phyloP scores from a whole-genome alignment of 1,140 invertebrate species.

The Magallana gigas region DNA sequence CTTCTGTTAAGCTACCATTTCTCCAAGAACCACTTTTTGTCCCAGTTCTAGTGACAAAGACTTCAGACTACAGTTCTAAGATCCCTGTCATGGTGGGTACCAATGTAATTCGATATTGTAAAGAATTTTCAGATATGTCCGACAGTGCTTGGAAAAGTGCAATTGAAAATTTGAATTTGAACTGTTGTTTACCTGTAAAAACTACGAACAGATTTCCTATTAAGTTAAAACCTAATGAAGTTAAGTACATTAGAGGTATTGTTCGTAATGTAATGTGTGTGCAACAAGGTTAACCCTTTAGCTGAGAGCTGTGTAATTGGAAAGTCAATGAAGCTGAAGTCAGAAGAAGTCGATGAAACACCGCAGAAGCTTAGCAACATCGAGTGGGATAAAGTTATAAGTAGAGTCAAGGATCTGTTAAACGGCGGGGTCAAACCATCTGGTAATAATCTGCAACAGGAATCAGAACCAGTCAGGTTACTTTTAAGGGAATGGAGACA shows the following conservation, averaged over 20 bases:
- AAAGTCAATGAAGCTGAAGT: too few relatives aligned
- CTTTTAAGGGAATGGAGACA: slow-evolving; percentile 37
- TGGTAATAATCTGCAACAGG: neutral
- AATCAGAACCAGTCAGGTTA: slow-evolving; percentile 3
- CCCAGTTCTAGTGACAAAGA: neutral
- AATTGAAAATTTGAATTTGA: neutral
- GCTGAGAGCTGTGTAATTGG: too few relatives aligned
- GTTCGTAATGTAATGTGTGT: too few relatives aligned
- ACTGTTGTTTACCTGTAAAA: neutral
- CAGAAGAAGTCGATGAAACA: too few relatives aligned
- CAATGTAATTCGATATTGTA: neutral
- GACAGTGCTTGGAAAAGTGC: neutral
- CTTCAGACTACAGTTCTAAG: neutral
- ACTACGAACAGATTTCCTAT: neutral
- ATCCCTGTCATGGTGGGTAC: neutral
- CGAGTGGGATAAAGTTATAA: neutral
- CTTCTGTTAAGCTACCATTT: too few relatives aligned
- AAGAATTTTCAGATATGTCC: neutral
- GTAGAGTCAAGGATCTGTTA: slow-evolving; percentile 10
- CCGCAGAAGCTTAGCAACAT: too few relatives aligned
- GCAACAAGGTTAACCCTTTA: too few relatives aligned
- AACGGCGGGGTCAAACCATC: neutral
- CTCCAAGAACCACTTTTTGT: neutral
- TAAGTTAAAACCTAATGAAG: neutral
- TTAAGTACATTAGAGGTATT: too few relatives aligned